Conservation (phyloP, 2,113 vertebrate species). For the Paramisgurnus dabryanus region DNA sequence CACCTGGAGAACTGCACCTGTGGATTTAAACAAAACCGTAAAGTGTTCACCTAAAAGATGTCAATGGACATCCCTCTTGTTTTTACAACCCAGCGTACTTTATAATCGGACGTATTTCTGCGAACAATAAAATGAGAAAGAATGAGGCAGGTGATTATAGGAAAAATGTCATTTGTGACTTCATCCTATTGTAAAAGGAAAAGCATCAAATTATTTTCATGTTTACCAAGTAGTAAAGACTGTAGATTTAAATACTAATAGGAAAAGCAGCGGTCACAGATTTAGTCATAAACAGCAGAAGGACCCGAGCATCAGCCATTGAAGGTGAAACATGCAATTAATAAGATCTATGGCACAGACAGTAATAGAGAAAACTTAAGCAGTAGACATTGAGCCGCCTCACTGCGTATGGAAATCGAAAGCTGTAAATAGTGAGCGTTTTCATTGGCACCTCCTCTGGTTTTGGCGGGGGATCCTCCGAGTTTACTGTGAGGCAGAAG, state of each 20-base stretch:
- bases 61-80: no score
- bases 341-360: slow-evolving; percentile 51
- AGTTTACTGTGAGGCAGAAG: slow-evolving; percentile 29
- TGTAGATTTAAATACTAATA: no score
- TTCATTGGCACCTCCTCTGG: slow-evolving; percentile 8
- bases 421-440: slow-evolving; percentile 59
- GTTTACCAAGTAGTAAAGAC: background rate
- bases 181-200: background rate
- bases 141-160: no score
- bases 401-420: slow-evolving; percentile 66
- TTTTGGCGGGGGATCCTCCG: slow-evolving; percentile 42
- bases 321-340: slow-evolving; percentile 56
- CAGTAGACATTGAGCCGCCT: slow-evolving; percentile 54
- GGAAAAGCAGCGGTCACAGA: background rate
- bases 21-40: no score
- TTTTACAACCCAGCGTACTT: no score
- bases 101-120: no score
- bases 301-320: background rate
- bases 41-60: no score
- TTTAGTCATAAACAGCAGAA: no score
- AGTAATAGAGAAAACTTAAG: slow-evolving; percentile 48
- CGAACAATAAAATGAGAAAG: no score
- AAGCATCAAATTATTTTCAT: no score
- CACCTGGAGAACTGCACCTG: no score
- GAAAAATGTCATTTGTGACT: no score